Evolutionary conservation across 2,888 invertebrate genomes (phyloP), one percentile per base, ranked within the genome.

Genomic region (Drosophila meridiana): DNA sequence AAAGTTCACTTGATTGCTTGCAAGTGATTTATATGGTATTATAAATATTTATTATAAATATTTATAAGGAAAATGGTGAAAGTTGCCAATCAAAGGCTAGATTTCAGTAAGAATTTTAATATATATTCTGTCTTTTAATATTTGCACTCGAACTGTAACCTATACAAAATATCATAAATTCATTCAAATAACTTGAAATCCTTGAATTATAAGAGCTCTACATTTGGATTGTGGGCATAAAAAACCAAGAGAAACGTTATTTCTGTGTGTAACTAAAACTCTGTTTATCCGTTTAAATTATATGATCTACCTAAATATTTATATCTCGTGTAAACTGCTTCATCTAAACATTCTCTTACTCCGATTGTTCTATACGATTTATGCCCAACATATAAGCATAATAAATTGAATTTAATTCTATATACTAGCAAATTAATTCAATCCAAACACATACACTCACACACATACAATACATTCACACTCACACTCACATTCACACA

Each of bases 371-470:
- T 30, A 1, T 26, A 34, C 9, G 4, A 36, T 43, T 20, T 11
- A 43, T 43, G 4, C 13, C 0, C 6, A n/a, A 40, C n/a, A 14
- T 14, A 26, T 40, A 42, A 38, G 14, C 32, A n/a, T 14, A 42
- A 43, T 36, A 13, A 45, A 45, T 60, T 52, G 9, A 60, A 52
- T 63, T 67, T 48, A 11, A 42, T 52, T 50, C 30, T 8, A 26
- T 50, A 42, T 36, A 28, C 60, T 34, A 28, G 8, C 28, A 55
- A 45, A 68, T 76, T 47, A 68, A 74, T 42, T 61, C 20, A 20
- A 40, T n/a, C 45, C 26, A 11, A 43, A 7, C 30, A 40, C 26
- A 11, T 8, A 42, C 8, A 7, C 30, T 36, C 26, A 11, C 9
- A 42, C 11, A 34, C 34, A 34, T 7, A 34, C 8, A 34, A 36